A percentile compares a stretch with the other conserved stretches of the same genome.
These are phyloP conservation scores for Arbacia lixula DNA, from an alignment of 53 echinoderm and acorn worm species.

Conservation along the genomic window DNA sequence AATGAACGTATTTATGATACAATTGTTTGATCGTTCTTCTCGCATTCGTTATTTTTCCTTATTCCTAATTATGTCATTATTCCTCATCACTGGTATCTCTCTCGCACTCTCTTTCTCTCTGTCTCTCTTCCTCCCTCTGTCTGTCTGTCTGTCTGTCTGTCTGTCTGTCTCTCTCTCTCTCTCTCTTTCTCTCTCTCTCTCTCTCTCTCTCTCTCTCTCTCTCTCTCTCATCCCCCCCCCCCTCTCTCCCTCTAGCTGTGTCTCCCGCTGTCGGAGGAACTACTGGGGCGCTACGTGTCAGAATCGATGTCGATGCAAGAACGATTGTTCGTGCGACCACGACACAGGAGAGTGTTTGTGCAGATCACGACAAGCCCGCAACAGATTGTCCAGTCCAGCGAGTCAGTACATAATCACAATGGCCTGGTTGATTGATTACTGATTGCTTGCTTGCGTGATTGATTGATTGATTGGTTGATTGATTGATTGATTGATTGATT, in stretches of 20 bases:
- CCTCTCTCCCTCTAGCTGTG: conserved; percentile 1
- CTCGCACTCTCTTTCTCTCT: neutral
- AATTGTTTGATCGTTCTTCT: too few species aligned
- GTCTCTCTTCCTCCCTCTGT: neutral
- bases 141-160: neutral
- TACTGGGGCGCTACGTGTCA: conserved; percentile 36
- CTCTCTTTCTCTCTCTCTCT: neutral
- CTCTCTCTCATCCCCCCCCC: neutral
- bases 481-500: too few species aligned
- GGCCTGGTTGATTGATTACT: too few species aligned
- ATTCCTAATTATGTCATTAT: too few species aligned
- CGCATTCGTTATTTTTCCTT: too few species aligned
- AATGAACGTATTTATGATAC: too few species aligned
- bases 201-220: neutral
- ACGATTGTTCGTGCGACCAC: conserved; percentile 4
- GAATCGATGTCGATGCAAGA: conserved; percentile 7
- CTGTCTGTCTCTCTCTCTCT: neutral
- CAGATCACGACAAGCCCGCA: conserved; percentile 3
- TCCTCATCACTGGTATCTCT: too few species aligned
- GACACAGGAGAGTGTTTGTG: conserved; percentile 37
- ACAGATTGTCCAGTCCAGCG: conserved; percentile 36
- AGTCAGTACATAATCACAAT: conserved; percentile 41
- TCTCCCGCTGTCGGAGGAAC: conserved; percentile 4
- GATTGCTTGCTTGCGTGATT: too few species aligned
- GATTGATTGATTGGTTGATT: too few species aligned